Conservation (phyloP, 2,113 vertebrate genomes). For the Mungos mungo region DNA sequence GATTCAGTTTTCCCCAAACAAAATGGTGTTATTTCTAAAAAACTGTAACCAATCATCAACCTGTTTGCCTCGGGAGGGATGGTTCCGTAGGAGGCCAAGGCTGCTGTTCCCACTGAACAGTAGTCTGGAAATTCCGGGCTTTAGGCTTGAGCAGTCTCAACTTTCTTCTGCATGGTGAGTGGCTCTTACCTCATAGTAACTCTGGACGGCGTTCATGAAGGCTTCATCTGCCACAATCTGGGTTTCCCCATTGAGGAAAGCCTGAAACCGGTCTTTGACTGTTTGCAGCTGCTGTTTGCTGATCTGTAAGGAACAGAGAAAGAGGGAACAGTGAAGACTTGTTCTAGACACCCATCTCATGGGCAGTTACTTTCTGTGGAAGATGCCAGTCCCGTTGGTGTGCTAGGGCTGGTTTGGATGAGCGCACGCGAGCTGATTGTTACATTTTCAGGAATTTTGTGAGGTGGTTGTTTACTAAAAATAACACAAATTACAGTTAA, state of each 20-base stretch:
- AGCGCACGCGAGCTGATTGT: not conserved
- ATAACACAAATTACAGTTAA: not conserved
- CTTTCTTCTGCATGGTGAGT: fast-evolving
- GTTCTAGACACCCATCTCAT: not conserved
- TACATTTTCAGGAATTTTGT: not conserved
- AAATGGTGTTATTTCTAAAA: not conserved
- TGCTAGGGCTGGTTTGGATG: fast-evolving
- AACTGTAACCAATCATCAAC: not conserved
- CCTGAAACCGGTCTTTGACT: slow-evolving; percentile 97
- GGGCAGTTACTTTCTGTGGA: not conserved
- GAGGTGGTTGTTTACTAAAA: not conserved
- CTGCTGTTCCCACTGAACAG: not conserved
- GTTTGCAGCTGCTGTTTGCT: slow-evolving; percentile 97
- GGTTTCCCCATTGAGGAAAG: slow-evolving; percentile 97
- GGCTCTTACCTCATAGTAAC: slow-evolving; percentile 95
- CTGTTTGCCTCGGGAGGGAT: not conserved
- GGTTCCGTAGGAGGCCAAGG: not conserved
- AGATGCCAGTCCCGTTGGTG: not conserved
- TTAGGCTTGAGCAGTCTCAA: too few relatives aligned
- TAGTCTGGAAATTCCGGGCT: not conserved
- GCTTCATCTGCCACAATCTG: slow-evolving; percentile 99
- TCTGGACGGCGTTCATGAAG: slow-evolving; percentile 99
- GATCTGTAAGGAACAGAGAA: slow-evolving; percentile 88
- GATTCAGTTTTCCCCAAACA: not conserved
- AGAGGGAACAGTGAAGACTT: not conserved